Conservation (phyloP, 2,797 vertebrate genomes). For the Anabas testudineus region DNA sequence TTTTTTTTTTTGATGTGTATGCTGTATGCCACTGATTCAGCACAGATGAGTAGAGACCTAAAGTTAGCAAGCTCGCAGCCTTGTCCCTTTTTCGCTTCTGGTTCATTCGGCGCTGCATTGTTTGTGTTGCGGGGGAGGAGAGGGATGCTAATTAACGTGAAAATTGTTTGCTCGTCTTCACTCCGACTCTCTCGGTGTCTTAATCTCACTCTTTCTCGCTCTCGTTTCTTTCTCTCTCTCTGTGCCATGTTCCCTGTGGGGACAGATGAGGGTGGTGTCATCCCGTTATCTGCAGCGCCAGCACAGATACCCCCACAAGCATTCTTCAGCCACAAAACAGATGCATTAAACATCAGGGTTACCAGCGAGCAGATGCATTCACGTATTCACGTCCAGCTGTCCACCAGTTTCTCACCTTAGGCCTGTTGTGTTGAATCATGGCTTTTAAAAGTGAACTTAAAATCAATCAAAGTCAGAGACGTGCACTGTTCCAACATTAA, state of each 20-base stretch:
- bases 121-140: conserved; percentile 64
- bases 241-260: conserved; percentile 54
- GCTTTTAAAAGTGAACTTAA: conserved; percentile 11
- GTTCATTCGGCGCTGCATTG: conserved; percentile 51
- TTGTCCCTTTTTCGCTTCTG: conserved; percentile 60
- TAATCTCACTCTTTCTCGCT: conserved; percentile 41
- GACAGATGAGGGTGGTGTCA: conserved; percentile 67
- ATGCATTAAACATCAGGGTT: conserved; percentile 36
- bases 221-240: conserved; percentile 2
- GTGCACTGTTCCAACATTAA: background rate
- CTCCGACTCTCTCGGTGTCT: conserved; percentile 33
- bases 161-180: conserved; percentile 64
- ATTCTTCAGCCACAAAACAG: conserved; percentile 28
- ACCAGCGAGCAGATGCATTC: conserved; percentile 30
- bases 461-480: background rate
- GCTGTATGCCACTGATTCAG: conserved; percentile 58
- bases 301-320: conserved; percentile 36
- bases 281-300: conserved; percentile 66
- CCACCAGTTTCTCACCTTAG: conserved; percentile 19
- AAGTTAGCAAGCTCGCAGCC: conserved; percentile 56
- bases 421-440: conserved; percentile 14
- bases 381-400: conserved; percentile 41
- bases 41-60: conserved; percentile 52
- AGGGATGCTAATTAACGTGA: conserved; percentile 72
- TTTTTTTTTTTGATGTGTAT: conserved; percentile 41